A percentile compares a stretch with the other conserved stretches of the same genome.
Evolutionary conservation across 2,888 invertebrate species (phyloP).

Genomic region (Tenthredo mesomela): DNA sequence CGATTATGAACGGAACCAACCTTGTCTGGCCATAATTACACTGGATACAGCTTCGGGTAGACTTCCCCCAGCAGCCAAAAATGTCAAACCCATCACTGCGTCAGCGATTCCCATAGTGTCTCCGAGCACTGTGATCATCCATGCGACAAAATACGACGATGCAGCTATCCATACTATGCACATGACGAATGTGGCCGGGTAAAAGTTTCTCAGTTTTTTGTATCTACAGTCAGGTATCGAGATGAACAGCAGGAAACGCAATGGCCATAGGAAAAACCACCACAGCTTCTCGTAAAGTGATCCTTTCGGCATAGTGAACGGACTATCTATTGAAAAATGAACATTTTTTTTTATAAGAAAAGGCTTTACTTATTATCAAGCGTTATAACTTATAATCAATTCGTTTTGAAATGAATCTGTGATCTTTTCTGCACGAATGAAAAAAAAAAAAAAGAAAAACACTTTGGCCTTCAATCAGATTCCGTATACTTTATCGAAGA

Average conservation of each 20-base stretch:
- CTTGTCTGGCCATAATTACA: constrained; percentile 91
- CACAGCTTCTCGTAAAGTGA: constrained; percentile 77
- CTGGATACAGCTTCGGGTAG: constrained; percentile 92
- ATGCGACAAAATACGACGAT: constrained; percentile 92
- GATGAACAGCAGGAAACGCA: constrained; percentile 83
- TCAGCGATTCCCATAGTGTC: constrained; percentile 90
- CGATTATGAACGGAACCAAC: constrained; percentile 77
- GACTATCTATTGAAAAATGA: constrained; percentile 60
- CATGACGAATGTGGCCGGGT: constrained; percentile 90
- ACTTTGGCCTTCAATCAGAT: neutral
- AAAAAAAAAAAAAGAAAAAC: neutral
- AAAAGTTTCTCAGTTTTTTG: constrained; percentile 81
- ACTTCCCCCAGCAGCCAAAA: constrained; percentile 94
- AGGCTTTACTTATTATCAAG: neutral
- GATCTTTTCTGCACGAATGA: neutral
- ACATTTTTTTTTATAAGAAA: neutral
- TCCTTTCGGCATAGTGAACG: constrained; percentile 66
- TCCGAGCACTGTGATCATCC: constrained; percentile 95
- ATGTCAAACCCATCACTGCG: constrained; percentile 94
- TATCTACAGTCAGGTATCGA: constrained; percentile 86
- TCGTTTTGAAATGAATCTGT: too few species aligned
- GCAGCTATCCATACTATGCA: constrained; percentile 92
- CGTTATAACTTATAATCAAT: too few species aligned
- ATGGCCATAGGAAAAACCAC: constrained; percentile 88
- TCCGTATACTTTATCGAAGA: neutral